Base-by-base conservation (phyloP, 2,113 vertebrate genomes). In the Nannospalax galili region DNA sequence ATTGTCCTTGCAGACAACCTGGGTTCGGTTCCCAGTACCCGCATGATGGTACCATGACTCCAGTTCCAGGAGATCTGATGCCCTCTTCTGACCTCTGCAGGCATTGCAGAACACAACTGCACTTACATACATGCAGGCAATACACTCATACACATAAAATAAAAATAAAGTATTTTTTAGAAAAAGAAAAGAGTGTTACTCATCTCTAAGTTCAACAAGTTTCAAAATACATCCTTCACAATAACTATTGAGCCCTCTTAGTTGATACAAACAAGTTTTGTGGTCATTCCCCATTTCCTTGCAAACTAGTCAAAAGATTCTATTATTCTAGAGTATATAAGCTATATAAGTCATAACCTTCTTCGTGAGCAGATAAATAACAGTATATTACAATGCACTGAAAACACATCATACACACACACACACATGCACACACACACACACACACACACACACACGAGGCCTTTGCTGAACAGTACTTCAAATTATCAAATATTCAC, bases 311-410 rank as follows among this genome's bases (percentile, higher is more conserved):
- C 30, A 91, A 92, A 94, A 96, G 45, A 87, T 79, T 84, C 28
- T 60, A 56, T 79, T 58, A 60, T 88, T 95, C 86, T 74, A 93
- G 42, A 92, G 90, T 60, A 72, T 56, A 72, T 7, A 86, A 72
- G 32, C 58, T 52, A 84, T 58, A 26, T 62, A 80, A 91, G 20
- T 48, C 37, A 78, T 48, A 75, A 69, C 5, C 45, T 91, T 94
- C 73, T 93, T 56, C 80, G 80, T 90, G 12, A n/a, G 88, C 37
- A 96, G 79, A 75, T 75, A 91, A 93, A 88, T 94, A 72, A 94
- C 26, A 80, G 26, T 42, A 30, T 88, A 30, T 58, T 85, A 35
- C 62, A 87, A 89, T 19, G 37, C 37, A 45, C 35, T 56, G 16
- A 91, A 92, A 64, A 84, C 48, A 40, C 42, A 88, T 90, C 92